Evolutionary conservation across 1,140 invertebrate genomes (phyloP).

Genomic region (Bombus turneri): DNA sequence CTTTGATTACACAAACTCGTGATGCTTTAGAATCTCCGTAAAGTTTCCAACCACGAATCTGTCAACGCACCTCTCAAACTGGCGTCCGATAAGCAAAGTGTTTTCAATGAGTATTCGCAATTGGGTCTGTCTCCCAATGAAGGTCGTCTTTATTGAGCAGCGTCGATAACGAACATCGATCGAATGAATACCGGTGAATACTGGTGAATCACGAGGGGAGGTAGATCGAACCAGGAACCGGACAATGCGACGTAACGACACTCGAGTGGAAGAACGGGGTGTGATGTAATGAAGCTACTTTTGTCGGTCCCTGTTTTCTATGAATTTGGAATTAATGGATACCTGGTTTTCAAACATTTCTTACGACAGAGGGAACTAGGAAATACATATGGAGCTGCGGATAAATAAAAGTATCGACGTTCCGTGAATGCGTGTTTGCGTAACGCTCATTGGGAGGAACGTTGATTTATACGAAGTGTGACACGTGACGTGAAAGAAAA

Average conservation of each 20-base stretch:
- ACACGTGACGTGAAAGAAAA: background rate
- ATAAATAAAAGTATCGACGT: background rate
- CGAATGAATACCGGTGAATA: background rate
- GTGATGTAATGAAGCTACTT: constrained; percentile 1
- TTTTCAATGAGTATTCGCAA: constrained; percentile 1
- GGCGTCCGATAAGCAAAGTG: constrained; percentile 13
- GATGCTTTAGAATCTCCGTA: background rate
- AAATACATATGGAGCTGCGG: background rate
- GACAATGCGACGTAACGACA: background rate
- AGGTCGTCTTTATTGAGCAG: background rate
- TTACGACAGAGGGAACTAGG: background rate
- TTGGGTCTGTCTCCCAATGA: background rate
- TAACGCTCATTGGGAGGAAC: background rate
- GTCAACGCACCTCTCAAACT: background rate
- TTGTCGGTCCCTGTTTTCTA: background rate
- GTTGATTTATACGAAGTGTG: background rate
- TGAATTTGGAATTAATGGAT: background rate
- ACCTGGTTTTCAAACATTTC: background rate
- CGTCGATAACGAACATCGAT: constrained; percentile 1
- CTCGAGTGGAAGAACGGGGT: background rate
- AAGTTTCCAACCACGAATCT: background rate
- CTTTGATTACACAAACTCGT: background rate
- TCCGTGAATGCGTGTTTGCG: background rate
- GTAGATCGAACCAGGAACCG: background rate
- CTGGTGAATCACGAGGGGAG: background rate